Evolutionary conservation across 92 coral and sea anemone genomes (phyloP), one percentile per base, ranked within the genome.

Genomic region (Metridium senile): DNA sequence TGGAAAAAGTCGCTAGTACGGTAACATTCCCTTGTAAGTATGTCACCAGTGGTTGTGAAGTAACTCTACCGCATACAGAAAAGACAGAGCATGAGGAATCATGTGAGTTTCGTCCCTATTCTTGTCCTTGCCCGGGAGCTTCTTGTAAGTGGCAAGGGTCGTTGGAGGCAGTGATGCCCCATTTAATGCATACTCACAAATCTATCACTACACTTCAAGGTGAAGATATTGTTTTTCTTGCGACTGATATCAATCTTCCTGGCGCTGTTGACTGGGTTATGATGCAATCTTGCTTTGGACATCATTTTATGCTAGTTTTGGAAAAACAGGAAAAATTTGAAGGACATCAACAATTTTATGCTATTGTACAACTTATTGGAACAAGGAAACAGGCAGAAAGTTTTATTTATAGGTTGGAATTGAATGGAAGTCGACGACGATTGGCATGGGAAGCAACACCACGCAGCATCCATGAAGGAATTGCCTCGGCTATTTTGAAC

Each of bases 211-310:
- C 99, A 10, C 82, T 96, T 32, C 99, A 96, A 85, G 99, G 99
- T 39, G 99, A 96, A 81, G 99, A 96, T 84, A 96, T 96, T 31
- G 99, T 96, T 49, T 96, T 96, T 73, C 77, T 96, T 46, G 99
- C 99, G 32, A 96, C 99, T 21, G 99, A 96, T 73, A 96, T 96
- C 22, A 96, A 93, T 68, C 89, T 96, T 11, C 99, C 99, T 2
- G 99, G 99, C 7, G 99, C 99, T 46, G 99, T 96, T 0, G 99
- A 96, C 82, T 96, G 99, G 99, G 99, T 96, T 16, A 96, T 96
- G 99, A 96, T 96, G 99, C 99, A 96, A 58, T 96, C 99, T 1
- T 96, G 99, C 70, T 96, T 92, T 68, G 99, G 99, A 35, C 94
- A 96, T 58, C 99, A 96, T 76, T 96, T 96, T 51, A 96, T 96